Evolutionary conservation across 2,797 vertebrate genomes (phyloP), one percentile per base, ranked within the genome.

Genomic region (Danio albolineatus): DNA sequence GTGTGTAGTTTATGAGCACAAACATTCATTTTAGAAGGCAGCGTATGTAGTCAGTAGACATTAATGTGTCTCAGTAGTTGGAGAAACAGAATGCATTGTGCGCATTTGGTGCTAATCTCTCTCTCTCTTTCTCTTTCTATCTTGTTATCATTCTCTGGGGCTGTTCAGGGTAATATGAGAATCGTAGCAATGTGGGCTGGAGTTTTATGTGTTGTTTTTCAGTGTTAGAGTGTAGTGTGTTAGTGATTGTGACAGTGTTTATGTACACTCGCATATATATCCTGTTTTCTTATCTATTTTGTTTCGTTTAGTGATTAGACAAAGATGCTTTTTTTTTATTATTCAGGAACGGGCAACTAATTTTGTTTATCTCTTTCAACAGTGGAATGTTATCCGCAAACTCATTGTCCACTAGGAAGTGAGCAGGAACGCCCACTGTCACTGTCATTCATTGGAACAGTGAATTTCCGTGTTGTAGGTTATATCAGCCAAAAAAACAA

Each of bases 151-250:
- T 3, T 76, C 10, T 66, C n/a, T 60, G 12, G 65, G 28, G 44
- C 54, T 74, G 17, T 78, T 21, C 21, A 17, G 54, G n/a, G 82
- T 84, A 80, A 84, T 77, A 48, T 75, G 80, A 82, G 69, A 82
- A 36, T 56, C 41, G 28, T 28, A 73, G 48, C 41, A 64, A 19
- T 39, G 57, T 85, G 66, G 79, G 74, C 44, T 53, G 66, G 13
- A 62, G 62, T 53, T 10, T n/a, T 80, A 17, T 7, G 53, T 75
- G 17, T 60, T 57, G 77, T 77, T 28, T 69, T 69, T 78, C n/a
- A 19, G 7, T n/a, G 41, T 70, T 60, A 78, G 44, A 69, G 44
- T 61, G 46, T 48, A 49, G 28, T 46, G 14, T 70, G 41, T 67
- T 46, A 28, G 73, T 65, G 16, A 54, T 19, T 57, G 16, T 13